Evolutionary conservation across 2,888 invertebrate species (phyloP).

Genomic region (Meghimatium bilineatum): DNA sequence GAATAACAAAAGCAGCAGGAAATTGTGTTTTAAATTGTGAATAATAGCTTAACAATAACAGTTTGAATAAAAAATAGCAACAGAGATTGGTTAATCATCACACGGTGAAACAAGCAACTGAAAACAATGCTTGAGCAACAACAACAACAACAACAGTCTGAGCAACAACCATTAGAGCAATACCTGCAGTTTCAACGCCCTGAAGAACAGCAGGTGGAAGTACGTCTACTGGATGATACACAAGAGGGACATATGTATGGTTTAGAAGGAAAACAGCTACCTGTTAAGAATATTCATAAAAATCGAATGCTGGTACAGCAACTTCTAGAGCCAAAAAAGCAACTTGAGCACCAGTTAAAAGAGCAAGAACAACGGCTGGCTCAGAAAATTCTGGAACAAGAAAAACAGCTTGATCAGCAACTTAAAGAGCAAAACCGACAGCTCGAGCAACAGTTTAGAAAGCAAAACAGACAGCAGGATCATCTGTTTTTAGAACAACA

Average conservation of each 20-base stretch:
- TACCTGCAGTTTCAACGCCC: background rate
- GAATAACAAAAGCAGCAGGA: no score
- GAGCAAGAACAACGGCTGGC: background rate
- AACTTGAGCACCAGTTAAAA: background rate
- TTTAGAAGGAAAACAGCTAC: no score
- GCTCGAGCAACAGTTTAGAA: background rate
- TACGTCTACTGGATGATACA: no score
- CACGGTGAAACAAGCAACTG: background rate
- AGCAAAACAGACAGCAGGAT: background rate
- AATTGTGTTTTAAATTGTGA: no score
- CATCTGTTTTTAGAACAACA: background rate
- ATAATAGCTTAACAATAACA: no score
- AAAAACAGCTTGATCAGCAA: background rate
- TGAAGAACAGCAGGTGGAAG: background rate
- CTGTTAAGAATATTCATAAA: no score
- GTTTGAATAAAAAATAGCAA: no score
- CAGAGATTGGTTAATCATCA: no score
- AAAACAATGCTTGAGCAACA: background rate
- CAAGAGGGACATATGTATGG: no score
- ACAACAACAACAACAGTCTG: background rate
- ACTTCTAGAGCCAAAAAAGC: background rate
- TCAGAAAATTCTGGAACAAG: background rate
- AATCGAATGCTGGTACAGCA: background rate
- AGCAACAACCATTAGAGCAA: background rate
- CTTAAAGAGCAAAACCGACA: background rate